A percentile compares a stretch with the other conserved stretches of the same genome.
phyloP scores from a whole-genome alignment of 2,113 vertebrate genomes.

The Pterocles burchelli region DNA sequence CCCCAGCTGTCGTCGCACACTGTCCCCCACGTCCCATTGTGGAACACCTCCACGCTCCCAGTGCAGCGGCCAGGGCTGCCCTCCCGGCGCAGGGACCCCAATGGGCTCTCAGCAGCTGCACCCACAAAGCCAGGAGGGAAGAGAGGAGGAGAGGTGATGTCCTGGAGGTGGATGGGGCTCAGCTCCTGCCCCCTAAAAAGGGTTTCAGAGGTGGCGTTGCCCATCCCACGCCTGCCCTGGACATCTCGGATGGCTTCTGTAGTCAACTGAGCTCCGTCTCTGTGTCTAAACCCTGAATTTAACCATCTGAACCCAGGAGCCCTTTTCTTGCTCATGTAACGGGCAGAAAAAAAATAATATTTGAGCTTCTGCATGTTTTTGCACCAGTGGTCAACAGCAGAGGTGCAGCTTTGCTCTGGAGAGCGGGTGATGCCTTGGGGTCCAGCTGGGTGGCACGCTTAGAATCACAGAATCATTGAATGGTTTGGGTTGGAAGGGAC shows the following conservation, averaged over 20 bases:
- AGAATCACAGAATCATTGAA: too few relatives aligned
- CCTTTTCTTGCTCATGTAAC: not conserved
- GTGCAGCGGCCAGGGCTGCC: not conserved
- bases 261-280: not conserved
- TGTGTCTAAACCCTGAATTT: not conserved
- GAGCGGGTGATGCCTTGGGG: not conserved
- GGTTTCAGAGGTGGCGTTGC: not conserved
- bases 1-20: not conserved
- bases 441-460: not conserved
- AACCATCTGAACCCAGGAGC: not conserved
- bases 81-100: not conserved
- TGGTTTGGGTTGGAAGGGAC: too few relatives aligned
- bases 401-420: not conserved
- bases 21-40: not conserved
- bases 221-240: not conserved
- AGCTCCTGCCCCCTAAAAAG: not conserved
- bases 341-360: not conserved
- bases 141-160: not conserved
- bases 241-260: too few relatives aligned
- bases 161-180: too few relatives aligned
- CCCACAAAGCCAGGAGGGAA: not conserved
- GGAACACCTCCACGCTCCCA: not conserved
- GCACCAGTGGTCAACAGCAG: not conserved
- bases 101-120: accelerated
- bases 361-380: not conserved